phyloP scores from a whole-genome alignment of 2,113 vertebrate genomes.

The Microcebus murinus region DNA sequence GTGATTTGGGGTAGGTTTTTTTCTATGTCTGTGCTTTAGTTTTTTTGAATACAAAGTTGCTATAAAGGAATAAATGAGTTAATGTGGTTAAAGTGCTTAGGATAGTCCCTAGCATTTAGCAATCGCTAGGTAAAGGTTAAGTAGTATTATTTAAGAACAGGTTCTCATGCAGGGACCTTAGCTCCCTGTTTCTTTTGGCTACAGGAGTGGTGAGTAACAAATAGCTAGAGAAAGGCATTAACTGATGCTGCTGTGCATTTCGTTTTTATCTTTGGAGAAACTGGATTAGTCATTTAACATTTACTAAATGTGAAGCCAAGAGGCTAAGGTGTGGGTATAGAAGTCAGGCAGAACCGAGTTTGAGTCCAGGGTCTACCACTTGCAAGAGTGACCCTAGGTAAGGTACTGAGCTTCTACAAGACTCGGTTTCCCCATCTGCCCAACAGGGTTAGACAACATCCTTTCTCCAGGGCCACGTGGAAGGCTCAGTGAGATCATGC shows the following conservation, averaged over 20 bases:
- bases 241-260: background rate
- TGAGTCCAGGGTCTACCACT: background rate
- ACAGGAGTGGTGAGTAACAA: background rate
- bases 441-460: no score
- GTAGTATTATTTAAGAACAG: background rate
- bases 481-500: accelerated
- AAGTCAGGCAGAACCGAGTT: background rate
- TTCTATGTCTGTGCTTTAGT: background rate
- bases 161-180: background rate
- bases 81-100: background rate
- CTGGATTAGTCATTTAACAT: background rate
- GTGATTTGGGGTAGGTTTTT: background rate
- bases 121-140: background rate
- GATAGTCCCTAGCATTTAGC: background rate
- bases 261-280: background rate
- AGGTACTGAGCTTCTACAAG: background rate
- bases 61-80: background rate
- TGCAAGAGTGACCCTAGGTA: background rate
- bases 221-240: background rate
- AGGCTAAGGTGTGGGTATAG: background rate
- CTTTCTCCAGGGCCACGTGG: background rate
- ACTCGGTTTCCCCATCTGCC: background rate
- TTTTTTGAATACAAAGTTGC: background rate
- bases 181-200: background rate
- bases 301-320: background rate